Evolutionary conservation across 2,113 vertebrate genomes (phyloP), one percentile per base, ranked within the genome.

Genomic region (Cinclus mexicanus): DNA sequence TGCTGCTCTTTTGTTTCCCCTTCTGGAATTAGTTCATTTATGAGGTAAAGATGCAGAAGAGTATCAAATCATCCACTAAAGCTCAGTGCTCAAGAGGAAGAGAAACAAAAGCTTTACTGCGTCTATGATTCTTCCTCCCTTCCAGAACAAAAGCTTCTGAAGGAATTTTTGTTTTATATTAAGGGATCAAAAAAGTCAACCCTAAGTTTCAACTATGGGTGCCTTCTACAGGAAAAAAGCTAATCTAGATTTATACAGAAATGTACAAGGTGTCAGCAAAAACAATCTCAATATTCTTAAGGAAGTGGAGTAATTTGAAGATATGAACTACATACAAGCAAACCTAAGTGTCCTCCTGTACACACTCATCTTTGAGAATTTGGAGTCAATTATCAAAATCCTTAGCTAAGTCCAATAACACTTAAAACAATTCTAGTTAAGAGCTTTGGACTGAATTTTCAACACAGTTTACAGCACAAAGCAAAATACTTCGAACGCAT

Each of bases 11-110:
- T 50, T 35, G 23, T 14, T 53, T 23, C 33, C 29, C 8, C 22
- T 84, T 76, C 41, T 95, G 65, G 25, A 95, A 76, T 91, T 83
- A 70, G 35, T 77, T 19, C 22, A 83, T 83, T 89, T 84, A 75
- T 64, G 52, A 90, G n/a, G 14, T 83, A 56, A 92, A 83, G 56
- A 78, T 53, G 12, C 31, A 85, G 61, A 69, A 93, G 13, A 82
- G 53, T 83, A 76, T 87, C 77, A 91, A 82, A 75, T 76, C 46
- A 71, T 94, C 28, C 21, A 68, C 74, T 81, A 29, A 75, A 87
- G 29, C 46, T 89, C 65, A 42, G 15, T 56, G 71, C 23, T 39
- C 57, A 79, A 76, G 25, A 78, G 16, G 57, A 80, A 76, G n/a
- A 80, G 37, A 89, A 81, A 86, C n/a, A 83, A 80, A 82, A 92